Evolutionary conservation across 1,140 invertebrate species (phyloP).

Genomic region (Plodia interpunctella): DNA sequence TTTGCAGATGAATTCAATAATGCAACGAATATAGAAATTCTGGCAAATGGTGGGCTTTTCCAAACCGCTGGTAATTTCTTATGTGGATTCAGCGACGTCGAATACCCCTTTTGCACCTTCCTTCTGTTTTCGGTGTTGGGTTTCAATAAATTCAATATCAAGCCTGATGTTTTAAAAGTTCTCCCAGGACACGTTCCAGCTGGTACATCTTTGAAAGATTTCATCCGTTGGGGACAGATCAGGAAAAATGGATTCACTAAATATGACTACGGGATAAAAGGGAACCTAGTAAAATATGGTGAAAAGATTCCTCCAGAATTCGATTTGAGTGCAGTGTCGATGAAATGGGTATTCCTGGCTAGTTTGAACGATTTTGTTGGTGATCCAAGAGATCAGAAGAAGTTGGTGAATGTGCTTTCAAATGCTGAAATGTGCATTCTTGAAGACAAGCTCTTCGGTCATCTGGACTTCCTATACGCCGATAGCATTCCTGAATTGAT

Average conservation of each 20-base stretch:
- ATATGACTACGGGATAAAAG: slow-evolving; percentile 21
- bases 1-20: slow-evolving; percentile 3
- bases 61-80: slow-evolving; percentile 5
- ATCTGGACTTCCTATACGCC: slow-evolving; percentile 76
- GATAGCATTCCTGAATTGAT: slow-evolving; percentile 51
- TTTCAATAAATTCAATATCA: slow-evolving; percentile 24
- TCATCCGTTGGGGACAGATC: slow-evolving; percentile 80
- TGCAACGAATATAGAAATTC: slow-evolving; percentile 19
- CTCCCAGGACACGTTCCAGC: slow-evolving; percentile 83
- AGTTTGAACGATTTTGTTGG: slow-evolving; percentile 65
- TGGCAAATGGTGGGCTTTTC: slow-evolving; percentile 9
- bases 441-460: slow-evolving; percentile 52
- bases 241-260: slow-evolving; percentile 62
- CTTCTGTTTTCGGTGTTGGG: slow-evolving; percentile 21
- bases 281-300: slow-evolving; percentile 51
- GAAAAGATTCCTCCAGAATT: slow-evolving; percentile 63
- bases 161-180: slow-evolving; percentile 66
- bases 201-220: slow-evolving; percentile 82
- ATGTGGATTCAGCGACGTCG: slow-evolving; percentile 12
- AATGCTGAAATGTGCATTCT: slow-evolving; percentile 26
- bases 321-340: slow-evolving; percentile 58
- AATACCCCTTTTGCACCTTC: slow-evolving; percentile 21
- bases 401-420: slow-evolving; percentile 12
- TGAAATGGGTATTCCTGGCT: slow-evolving; percentile 65
- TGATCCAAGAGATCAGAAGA: slow-evolving; percentile 38